A percentile compares a stretch with the other conserved stretches of the same genome.
These are phyloP conservation scores for Cinara cedri DNA, from an alignment of 2,888 invertebrate species.

Conservation along the genomic window DNA sequence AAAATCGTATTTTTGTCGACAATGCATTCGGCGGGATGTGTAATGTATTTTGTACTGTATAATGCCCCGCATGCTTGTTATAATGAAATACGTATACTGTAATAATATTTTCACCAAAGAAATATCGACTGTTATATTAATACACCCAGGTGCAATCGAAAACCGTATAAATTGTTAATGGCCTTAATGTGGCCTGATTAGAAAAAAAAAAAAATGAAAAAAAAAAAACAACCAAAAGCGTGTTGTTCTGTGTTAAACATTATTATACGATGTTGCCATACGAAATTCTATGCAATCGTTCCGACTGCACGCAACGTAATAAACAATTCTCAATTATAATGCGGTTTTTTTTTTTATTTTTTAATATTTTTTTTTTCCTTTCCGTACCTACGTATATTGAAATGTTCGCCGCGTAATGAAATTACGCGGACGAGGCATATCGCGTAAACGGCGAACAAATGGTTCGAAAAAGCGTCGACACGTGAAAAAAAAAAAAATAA, in stretches of 20 bases:
- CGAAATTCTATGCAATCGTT: background rate
- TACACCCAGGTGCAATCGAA: no score
- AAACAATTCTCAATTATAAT: constrained; percentile 40
- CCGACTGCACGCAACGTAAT: constrained; percentile 20
- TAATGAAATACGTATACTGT: no score
- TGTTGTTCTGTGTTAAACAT: constrained; percentile 1
- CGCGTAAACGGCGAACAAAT: background rate
- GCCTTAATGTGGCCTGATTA: background rate
- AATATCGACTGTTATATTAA: background rate
- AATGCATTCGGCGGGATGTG: no score
- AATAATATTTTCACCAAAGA: background rate
- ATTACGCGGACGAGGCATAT: background rate
- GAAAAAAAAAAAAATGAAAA: background rate
- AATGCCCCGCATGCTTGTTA: no score
- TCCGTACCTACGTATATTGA: background rate
- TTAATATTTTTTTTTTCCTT: no score
- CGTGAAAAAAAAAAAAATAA: no score
- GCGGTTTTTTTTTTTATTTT: background rate
- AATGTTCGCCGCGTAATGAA: background rate
- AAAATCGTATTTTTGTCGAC: no score
- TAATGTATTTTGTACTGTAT: no score
- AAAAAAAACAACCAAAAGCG: constrained; percentile 15
- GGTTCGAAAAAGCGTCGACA: constrained; percentile 1
- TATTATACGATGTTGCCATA: background rate
- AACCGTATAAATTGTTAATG: constrained; percentile 7